phyloP scores from a whole-genome alignment of 2,888 invertebrate genomes.

The Euspilapteryx auroguttella region DNA sequence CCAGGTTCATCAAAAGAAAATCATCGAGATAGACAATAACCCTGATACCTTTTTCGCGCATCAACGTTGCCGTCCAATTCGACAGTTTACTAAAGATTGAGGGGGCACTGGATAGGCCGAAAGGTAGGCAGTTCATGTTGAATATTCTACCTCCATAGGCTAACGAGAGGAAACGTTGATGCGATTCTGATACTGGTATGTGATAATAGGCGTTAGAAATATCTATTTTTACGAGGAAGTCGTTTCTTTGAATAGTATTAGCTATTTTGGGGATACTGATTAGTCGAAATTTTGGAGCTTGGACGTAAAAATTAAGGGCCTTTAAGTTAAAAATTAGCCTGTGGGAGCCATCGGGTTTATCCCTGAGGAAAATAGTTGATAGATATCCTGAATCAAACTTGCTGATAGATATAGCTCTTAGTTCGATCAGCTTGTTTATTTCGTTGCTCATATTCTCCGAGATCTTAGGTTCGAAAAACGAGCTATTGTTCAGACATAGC shows the following conservation, averaged over 20 bases:
- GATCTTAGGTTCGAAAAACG: background rate
- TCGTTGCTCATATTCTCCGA: background rate
- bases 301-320: slow-evolving; percentile 5
- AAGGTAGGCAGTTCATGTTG: slow-evolving; percentile 8
- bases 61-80: slow-evolving; percentile 6
- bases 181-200: slow-evolving; percentile 5
- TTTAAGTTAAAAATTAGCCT: slow-evolving; percentile 3
- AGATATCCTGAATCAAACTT: background rate
- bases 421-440: background rate
- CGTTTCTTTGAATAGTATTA: slow-evolving; percentile 5
- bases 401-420: background rate
- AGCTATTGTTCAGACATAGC: background rate
- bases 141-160: slow-evolving; percentile 3
- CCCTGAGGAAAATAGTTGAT: slow-evolving; percentile 2
- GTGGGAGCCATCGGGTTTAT: slow-evolving; percentile 5
- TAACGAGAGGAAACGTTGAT: slow-evolving; percentile 6
- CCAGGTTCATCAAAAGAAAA: slow-evolving; percentile 6
- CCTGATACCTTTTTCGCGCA: slow-evolving; percentile 6
- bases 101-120: slow-evolving; percentile 8
- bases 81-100: slow-evolving; percentile 7
- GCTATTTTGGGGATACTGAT: slow-evolving; percentile 1
- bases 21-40: slow-evolving; percentile 10
- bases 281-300: slow-evolving; percentile 5
- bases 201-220: slow-evolving; percentile 8
- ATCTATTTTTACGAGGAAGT: slow-evolving; percentile 8